Evolutionary conservation across 1,140 invertebrate species (phyloP).

Genomic region (Heterodera schachtii): DNA sequence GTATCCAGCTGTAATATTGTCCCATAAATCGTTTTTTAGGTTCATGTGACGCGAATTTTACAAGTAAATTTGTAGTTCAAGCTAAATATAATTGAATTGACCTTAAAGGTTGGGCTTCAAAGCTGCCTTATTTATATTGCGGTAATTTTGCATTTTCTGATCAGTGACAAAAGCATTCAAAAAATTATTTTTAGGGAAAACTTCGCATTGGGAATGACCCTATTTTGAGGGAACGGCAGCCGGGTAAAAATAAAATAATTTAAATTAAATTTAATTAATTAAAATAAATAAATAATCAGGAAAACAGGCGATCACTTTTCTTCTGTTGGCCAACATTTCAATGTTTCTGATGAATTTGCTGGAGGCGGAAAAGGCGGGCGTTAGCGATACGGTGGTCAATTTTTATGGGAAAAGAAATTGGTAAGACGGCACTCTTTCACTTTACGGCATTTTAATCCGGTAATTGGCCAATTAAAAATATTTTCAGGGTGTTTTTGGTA

Average conservation of each 20-base stretch:
- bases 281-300: background rate
- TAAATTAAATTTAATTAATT: background rate
- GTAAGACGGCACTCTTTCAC: too few species aligned
- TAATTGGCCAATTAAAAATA: background rate
- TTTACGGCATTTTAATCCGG: background rate
- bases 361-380: slow-evolving; percentile 59
- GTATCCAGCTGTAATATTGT: background rate
- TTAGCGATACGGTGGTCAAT: slow-evolving; percentile 58
- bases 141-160: slow-evolving; percentile 5
- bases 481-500: slow-evolving; percentile 57
- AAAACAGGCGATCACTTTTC: slow-evolving; percentile 47
- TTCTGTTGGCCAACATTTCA: slow-evolving; percentile 61
- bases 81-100: background rate
- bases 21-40: slow-evolving; percentile 39
- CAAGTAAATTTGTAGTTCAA: slow-evolving; percentile 38
- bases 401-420: slow-evolving; percentile 63
- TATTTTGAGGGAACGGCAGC: slow-evolving; percentile 50
- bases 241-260: slow-evolving; percentile 48
- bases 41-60: slow-evolving; percentile 58
- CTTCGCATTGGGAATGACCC: slow-evolving; percentile 52
- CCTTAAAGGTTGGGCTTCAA: slow-evolving; percentile 56
- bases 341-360: slow-evolving; percentile 66
- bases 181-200: slow-evolving; percentile 37
- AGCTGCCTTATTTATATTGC: slow-evolving; percentile 62
- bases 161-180: background rate